Percentiles rank a stretch among this genome's conserved stretches.
Evolutionary conservation across 1,140 invertebrate genomes (phyloP).

Genomic region (Rhagoletis pomonella): DNA sequence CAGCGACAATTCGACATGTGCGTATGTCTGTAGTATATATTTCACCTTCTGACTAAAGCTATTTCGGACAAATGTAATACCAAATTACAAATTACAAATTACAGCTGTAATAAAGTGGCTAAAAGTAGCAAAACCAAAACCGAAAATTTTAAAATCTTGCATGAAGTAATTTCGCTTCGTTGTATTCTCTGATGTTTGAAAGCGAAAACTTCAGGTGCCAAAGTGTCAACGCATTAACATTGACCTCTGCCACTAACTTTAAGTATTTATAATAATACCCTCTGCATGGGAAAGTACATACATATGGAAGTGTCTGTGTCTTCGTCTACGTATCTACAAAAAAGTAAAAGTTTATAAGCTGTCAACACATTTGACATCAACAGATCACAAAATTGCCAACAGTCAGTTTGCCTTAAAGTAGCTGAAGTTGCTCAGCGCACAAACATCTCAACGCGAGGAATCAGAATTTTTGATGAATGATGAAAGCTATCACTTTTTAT

Average conservation of each 20-base stretch:
- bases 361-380: conserved; percentile 35
- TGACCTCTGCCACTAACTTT: conserved; percentile 12
- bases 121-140: background rate
- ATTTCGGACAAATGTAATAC: conserved; percentile 17
- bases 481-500: conserved; percentile 17
- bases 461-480: conserved; percentile 31
- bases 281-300: background rate
- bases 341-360: conserved; percentile 24
- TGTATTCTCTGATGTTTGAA: conserved; percentile 1
- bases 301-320: background rate
- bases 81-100: conserved; percentile 27
- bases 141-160: background rate
- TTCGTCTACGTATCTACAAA: background rate
- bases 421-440: too few species aligned
- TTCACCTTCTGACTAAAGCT: background rate
- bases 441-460: background rate
- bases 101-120: background rate
- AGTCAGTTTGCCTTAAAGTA: background rate
- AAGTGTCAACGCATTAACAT: conserved; percentile 48
- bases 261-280: too few species aligned
- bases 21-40: background rate
- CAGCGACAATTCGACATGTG: background rate
- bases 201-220: conserved; percentile 15
- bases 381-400: background rate
- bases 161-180: background rate